Conservation (phyloP, 2,113 vertebrate genomes). For the Myrmecophaga tridactyla region DNA sequence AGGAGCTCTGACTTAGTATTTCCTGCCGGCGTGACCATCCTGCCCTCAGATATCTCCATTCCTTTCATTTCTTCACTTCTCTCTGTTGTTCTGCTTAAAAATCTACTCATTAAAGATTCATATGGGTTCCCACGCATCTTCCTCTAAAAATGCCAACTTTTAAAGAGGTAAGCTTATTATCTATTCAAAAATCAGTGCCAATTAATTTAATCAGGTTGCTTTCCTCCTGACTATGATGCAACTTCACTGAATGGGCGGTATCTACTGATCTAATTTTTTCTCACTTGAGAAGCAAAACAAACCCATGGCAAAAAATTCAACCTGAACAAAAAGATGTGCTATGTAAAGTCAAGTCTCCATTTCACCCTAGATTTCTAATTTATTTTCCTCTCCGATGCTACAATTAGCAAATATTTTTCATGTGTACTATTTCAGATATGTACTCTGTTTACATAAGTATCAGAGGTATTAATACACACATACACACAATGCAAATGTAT, state of each 20-base stretch:
- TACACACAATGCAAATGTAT: neutral
- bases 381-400: neutral
- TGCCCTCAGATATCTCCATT: neutral
- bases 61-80: neutral
- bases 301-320: slow-evolving; percentile 4
- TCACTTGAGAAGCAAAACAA: slow-evolving; percentile 27
- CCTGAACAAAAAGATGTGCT: neutral
- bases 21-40: neutral
- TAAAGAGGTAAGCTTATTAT: slow-evolving; percentile 13
- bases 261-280: slow-evolving; percentile 15
- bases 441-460: neutral
- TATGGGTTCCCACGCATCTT: neutral
- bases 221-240: neutral
- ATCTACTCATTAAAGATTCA: neutral
- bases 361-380: neutral
- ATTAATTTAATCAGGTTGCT: neutral
- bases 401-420: neutral
- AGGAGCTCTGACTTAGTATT: neutral
- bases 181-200: neutral
- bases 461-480: neutral
- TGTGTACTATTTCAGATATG: neutral
- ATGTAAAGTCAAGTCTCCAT: neutral
- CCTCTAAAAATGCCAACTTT: slow-evolving; percentile 13
- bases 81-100: neutral
- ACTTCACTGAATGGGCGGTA: neutral